Evolutionary conservation across 37 sponge, comb jelly and placozoan species (phyloP).

Genomic region (Cliona cf. orientalis): DNA sequence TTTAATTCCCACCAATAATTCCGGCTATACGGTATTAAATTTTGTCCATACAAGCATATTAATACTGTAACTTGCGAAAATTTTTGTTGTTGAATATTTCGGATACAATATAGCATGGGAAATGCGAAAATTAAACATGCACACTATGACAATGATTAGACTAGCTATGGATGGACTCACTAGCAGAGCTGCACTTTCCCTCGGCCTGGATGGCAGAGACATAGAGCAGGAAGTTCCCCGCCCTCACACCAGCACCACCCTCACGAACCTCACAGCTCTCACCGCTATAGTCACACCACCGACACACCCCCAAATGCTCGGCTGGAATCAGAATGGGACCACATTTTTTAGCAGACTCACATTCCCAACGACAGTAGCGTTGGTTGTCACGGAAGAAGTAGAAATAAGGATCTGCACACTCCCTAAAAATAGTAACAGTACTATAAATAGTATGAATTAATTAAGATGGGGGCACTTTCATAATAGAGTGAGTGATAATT

Average conservation of each 20-base stretch:
- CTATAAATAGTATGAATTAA: too few species aligned
- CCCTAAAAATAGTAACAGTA: conserved; percentile 1
- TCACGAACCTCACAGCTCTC: neutral
- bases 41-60: too few species aligned
- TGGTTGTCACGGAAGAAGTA: conserved; percentile 5
- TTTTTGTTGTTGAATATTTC: too few species aligned
- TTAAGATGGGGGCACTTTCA: neutral
- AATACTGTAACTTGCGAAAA: too few species aligned
- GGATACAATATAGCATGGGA: too few species aligned
- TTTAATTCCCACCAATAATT: too few species aligned
- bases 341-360: conserved; percentile 33
- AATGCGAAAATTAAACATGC: too few species aligned
- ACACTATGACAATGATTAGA: neutral
- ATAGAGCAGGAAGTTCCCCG: conserved; percentile 45
- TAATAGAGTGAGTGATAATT: neutral
- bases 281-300: neutral
- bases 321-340: conserved; percentile 43
- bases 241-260: neutral
- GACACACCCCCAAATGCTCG: conserved; percentile 23
- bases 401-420: neutral
- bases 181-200: too few species aligned
- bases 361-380: conserved; percentile 27
- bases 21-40: too few species aligned
- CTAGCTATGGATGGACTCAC: neutral
- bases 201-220: conserved; percentile 22